phyloP scores from a whole-genome alignment of 2,113 vertebrate genomes.

The Mola mola region DNA sequence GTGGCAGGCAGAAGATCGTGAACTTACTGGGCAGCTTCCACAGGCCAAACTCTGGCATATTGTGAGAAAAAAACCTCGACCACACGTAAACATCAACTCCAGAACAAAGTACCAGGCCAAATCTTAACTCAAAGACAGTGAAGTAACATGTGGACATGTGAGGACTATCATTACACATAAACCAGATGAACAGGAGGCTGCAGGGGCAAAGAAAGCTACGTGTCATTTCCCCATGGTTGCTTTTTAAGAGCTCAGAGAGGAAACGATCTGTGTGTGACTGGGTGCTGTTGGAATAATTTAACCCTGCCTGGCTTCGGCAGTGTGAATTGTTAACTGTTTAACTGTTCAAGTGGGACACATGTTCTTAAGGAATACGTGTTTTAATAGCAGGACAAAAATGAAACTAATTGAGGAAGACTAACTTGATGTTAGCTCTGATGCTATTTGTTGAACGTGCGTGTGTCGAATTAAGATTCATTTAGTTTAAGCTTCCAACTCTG shows the following conservation, averaged over 20 bases:
- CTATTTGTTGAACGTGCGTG: neutral
- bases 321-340: neutral
- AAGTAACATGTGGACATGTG: neutral
- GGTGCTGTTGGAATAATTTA: neutral
- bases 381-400: neutral
- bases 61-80: neutral
- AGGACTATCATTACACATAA: neutral
- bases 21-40: neutral
- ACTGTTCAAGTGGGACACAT: too few relatives aligned
- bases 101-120: neutral
- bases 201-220: slow-evolving; percentile 60
- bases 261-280: neutral
- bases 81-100: too few relatives aligned
- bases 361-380: too few relatives aligned
- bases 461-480: neutral
- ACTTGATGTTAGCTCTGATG: neutral
- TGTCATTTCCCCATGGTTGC: slow-evolving; percentile 72
- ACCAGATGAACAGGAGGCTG: slow-evolving; percentile 30
- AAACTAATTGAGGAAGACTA: neutral
- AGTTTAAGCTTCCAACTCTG: neutral
- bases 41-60: neutral
- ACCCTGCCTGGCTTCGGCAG: neutral
- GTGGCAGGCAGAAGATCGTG: too few relatives aligned
- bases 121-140: neutral
- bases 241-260: slow-evolving; percentile 7